These are phyloP conservation scores for Catharus minimus DNA, from an alignment of 2,113 vertebrate species.

Conservation along the genomic window DNA sequence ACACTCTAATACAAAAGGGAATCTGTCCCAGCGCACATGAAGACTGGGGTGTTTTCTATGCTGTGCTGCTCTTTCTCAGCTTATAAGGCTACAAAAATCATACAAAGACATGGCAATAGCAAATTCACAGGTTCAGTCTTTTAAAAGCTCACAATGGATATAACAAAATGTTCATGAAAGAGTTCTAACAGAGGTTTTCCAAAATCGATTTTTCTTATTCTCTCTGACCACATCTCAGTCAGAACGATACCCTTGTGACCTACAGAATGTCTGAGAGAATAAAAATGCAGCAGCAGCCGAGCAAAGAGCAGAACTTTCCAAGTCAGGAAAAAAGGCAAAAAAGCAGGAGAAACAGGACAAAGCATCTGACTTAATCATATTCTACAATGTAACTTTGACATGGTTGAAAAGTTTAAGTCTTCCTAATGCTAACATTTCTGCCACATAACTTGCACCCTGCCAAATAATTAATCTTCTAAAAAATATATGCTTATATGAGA, in stretches of 20 bases:
- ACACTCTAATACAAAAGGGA: slow-evolving; percentile 34
- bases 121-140: slow-evolving; percentile 44
- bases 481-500: background rate
- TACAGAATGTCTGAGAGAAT: slow-evolving; percentile 55
- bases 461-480: slow-evolving; percentile 27
- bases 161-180: slow-evolving; percentile 58
- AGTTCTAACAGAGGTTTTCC: slow-evolving; percentile 42
- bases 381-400: slow-evolving; percentile 33
- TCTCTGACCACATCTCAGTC: slow-evolving; percentile 46
- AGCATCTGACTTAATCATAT: slow-evolving; percentile 10
- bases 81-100: slow-evolving; percentile 19
- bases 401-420: slow-evolving; percentile 41
- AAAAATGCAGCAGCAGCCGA: slow-evolving; percentile 53
- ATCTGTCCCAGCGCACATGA: background rate
- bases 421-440: slow-evolving; percentile 2
- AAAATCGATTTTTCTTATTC: slow-evolving; percentile 65
- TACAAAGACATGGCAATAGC: slow-evolving; percentile 49
- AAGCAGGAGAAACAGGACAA: slow-evolving; percentile 34
- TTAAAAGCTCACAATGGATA: slow-evolving; percentile 49
- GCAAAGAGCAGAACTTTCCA: slow-evolving; percentile 60
- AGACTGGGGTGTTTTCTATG: slow-evolving; percentile 13
- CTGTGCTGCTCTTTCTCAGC: slow-evolving; percentile 29
- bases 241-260: slow-evolving; percentile 46
- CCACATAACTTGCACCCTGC: background rate
- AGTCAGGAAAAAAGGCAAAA: slow-evolving; percentile 19